phyloP scores from a whole-genome alignment of 2,797 vertebrate genomes.

The Chanos chanos region DNA sequence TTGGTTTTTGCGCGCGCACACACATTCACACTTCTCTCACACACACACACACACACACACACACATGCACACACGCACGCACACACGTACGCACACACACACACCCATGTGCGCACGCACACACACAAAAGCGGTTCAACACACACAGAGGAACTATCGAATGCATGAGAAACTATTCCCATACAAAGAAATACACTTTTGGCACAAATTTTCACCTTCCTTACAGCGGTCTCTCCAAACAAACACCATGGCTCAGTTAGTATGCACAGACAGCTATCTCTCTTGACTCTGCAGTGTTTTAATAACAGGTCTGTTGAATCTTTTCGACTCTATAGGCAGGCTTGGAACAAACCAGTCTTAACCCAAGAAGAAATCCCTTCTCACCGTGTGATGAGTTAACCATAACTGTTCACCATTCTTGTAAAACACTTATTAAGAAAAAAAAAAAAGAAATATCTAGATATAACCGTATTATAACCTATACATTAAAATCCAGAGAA shows the following conservation, averaged over 20 bases:
- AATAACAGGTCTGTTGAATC: conserved; percentile 26
- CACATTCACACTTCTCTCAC: not conserved
- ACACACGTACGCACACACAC: not conserved
- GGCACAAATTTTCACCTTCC: conserved; percentile 9
- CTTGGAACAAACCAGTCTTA: not conserved
- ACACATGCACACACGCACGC: not conserved
- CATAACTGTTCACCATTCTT: too few species aligned
- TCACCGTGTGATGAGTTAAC: too few species aligned
- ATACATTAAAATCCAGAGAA: too few species aligned
- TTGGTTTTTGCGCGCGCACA: not conserved
- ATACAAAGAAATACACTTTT: conserved; percentile 11
- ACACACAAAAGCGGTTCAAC: too few species aligned
- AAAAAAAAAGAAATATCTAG: too few species aligned
- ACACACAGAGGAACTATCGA: not conserved
- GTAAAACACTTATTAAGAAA: too few species aligned
- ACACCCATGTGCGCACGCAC: not conserved
- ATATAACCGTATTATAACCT: too few species aligned
- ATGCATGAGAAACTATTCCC: not conserved
- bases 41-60: not conserved
- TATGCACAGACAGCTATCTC: conserved; percentile 5
- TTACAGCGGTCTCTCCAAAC: conserved; percentile 24
- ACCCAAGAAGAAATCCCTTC: not conserved
- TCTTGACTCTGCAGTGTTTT: conserved; percentile 20
- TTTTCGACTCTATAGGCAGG: not conserved
- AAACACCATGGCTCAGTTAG: conserved; percentile 17